These are phyloP conservation scores for Chlorodrepanis virens DNA, from an alignment of 2,113 vertebrate species.

Conservation along the genomic window DNA sequence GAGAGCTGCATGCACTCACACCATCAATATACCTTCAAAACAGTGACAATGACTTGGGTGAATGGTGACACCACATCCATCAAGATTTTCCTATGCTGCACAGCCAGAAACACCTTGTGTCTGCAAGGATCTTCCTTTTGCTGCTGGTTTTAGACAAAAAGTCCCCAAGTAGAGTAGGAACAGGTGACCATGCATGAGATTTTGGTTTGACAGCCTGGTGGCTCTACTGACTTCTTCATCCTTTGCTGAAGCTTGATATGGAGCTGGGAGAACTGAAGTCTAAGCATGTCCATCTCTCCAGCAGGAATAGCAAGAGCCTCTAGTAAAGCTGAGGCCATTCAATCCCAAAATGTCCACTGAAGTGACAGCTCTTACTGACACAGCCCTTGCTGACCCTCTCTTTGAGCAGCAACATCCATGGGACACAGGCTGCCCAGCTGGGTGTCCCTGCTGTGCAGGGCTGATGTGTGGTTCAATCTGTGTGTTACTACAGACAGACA, in stretches of 20 bases:
- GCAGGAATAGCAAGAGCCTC: not conserved
- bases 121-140: not conserved
- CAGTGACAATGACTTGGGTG: not conserved
- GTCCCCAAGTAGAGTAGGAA: not conserved
- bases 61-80: fast-evolving
- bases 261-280: not conserved
- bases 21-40: not conserved
- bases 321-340: not conserved
- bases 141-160: not conserved
- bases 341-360: not conserved
- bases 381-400: not conserved
- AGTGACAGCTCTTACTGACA: not conserved
- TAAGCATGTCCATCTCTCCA: not conserved
- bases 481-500: not conserved
- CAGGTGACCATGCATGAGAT: not conserved
- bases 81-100: not conserved
- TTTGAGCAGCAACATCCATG: not conserved
- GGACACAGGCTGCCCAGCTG: not conserved
- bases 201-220: not conserved
- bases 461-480: not conserved
- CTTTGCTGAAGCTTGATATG: not conserved
- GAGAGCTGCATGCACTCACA: not conserved
- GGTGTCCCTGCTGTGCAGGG: not conserved
- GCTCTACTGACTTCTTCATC: not conserved
- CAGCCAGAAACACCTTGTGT: not conserved